Evolutionary conservation across 2,888 invertebrate genomes (phyloP).

Genomic region (Drosophila differens): DNA sequence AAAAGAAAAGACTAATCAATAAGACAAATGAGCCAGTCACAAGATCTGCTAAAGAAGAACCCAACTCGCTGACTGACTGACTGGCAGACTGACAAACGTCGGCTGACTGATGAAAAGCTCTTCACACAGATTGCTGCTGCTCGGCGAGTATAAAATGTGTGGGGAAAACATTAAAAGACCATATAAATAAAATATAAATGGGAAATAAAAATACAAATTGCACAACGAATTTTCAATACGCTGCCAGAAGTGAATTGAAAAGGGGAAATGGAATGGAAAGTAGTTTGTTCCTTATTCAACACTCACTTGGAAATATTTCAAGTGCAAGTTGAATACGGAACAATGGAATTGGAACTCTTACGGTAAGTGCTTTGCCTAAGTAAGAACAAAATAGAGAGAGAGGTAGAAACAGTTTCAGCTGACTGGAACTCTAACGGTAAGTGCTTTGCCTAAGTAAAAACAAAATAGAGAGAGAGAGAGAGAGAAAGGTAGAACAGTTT

Average conservation of each 20-base stretch:
- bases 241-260: not conserved
- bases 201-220: not conserved
- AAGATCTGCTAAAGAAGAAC: constrained; percentile 47
- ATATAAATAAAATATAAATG: constrained; percentile 19
- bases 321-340: not conserved
- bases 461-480: not conserved
- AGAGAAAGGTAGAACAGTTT: not conserved
- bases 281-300: not conserved
- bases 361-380: not conserved
- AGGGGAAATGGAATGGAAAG: not conserved
- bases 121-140: not conserved
- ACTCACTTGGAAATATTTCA: not conserved
- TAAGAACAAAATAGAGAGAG: not conserved
- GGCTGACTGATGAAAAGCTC: constrained; percentile 25
- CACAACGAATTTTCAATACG: constrained; percentile 21
- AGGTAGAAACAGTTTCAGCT: not conserved
- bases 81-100: constrained; percentile 17
- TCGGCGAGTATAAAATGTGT: constrained; percentile 15
- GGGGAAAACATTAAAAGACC: constrained; percentile 23
- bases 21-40: constrained; percentile 70
- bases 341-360: not conserved
- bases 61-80: constrained; percentile 8
- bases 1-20: constrained; percentile 59
- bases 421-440: not conserved
- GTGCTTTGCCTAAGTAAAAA: not conserved